These are phyloP conservation scores for Manis pentadactyla DNA, from an alignment of 2,797 vertebrate genomes.

Conservation along the genomic window DNA sequence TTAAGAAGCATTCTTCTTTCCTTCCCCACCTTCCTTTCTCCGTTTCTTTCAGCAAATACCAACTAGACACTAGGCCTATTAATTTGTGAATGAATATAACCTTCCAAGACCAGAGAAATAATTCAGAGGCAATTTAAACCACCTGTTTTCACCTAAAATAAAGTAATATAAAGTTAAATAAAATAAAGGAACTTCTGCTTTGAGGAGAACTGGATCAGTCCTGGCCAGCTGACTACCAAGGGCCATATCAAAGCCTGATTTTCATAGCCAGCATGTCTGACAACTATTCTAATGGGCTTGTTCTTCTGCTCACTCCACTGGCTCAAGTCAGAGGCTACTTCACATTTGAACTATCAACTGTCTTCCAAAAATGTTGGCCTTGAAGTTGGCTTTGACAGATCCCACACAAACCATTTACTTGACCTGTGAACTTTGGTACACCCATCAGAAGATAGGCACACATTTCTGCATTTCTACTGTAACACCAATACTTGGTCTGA, in stretches of 20 bases:
- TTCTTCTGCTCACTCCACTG: slow-evolving; percentile 5
- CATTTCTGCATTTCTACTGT: slow-evolving; percentile 38
- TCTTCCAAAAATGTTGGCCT: slow-evolving; percentile 43
- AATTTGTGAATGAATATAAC: not conserved
- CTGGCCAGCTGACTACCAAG: not conserved
- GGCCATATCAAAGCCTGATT: not conserved
- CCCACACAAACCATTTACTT: not conserved
- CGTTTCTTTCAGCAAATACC: slow-evolving; percentile 28
- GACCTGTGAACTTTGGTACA: slow-evolving; percentile 39
- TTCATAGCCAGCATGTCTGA: not conserved
- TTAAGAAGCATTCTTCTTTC: not conserved
- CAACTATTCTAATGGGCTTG: not conserved
- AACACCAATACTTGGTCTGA: slow-evolving; percentile 19
- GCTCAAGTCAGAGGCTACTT: slow-evolving; percentile 32
- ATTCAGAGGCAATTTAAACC: slow-evolving; percentile 17
- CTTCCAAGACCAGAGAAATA: slow-evolving; percentile 10
- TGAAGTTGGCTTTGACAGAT: slow-evolving; percentile 52
- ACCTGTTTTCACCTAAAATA: slow-evolving; percentile 11
- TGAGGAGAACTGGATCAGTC: not conserved
- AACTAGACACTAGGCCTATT: not conserved
- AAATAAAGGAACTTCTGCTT: not conserved
- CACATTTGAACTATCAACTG: slow-evolving; percentile 50
- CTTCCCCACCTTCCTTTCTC: not conserved
- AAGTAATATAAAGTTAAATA: not conserved
- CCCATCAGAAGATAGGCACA: slow-evolving; percentile 7